Evolutionary conservation across 2,797 vertebrate species (phyloP), one percentile per base, ranked within the genome.

Genomic region (Euphonia xanthogaster): DNA sequence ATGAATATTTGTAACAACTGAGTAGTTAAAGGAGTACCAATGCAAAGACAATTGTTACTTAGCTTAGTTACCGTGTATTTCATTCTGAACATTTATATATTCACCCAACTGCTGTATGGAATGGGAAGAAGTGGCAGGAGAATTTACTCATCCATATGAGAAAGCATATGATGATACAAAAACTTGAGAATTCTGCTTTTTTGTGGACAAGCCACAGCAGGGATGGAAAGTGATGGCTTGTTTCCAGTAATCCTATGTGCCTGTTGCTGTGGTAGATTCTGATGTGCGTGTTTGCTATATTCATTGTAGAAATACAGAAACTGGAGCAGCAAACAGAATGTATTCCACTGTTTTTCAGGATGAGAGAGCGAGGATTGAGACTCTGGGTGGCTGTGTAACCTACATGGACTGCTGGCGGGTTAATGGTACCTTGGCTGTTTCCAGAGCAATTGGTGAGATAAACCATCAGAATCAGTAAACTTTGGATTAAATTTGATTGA

Each of bases 381-480:
- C 98, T 5, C 97, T 99, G 42, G 99, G 99, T 1, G 99, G 99
- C 71, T 99, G 99, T 35, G 98, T 99, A 55, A 98, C 98, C 22
- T 99, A 99, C 92, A 98, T 99, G 98, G 99, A 99, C 65, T 99
- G 99, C 96, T 99, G 99, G 99, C 91, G 99, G 31, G 99, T 99
- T 76, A 99, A 99, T 40, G 99, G 99, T 31, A 99, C 99, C 39
- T 98, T 99, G 54, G 99, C 99, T 7, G 99, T 99, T 61, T 99
- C 99, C 94, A 98, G 99, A 97, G 99, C 99, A 31, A 99, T 99
- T 16, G 99, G 99, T 99, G 93, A 98, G 98, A 78, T 35, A 68
- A 68, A 37, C 31, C 37, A 39, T 27, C 35, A 72, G 65, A 84
- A 57, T 54, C 35, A 24, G 47, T 42, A 19, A 27, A 44, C 12